Evolutionary conservation across 2,113 vertebrate species (phyloP), one percentile per base, ranked within the genome.

Genomic region (Gnathonemus echidnorhynchus): DNA sequence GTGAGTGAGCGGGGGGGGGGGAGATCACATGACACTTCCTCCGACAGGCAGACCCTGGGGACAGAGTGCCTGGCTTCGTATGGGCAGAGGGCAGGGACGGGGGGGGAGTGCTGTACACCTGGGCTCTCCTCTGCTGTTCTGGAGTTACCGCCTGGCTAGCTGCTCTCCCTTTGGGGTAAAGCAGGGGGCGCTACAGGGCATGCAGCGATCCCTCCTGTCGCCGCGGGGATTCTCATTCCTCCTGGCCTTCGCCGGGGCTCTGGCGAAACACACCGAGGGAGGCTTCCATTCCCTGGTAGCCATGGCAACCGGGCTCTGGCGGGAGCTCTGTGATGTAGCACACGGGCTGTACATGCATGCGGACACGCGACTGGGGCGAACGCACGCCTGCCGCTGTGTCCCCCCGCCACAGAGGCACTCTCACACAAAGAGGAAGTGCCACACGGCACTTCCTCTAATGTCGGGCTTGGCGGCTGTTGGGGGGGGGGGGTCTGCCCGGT

Each of bases 241-340:
- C 91, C 88, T 89, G 80, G 91, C 91, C 89, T 91, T 90, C 89
- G 77, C 90, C 90, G 88, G 91, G 91, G 90, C 92, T 93, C 94
- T 95, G 94, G 94, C 95, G 95, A 94, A 95, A 95, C 95, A 95
- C 94, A 94, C 95, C 77, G 92, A 95, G 94, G 94, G 95, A 95
- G 95, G 95, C 94, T 96, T 96, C 95, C 93, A 93, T 93, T 94
- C 94, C 87, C 91, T 92, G 52, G 91, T 96, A 92, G 27, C 93
- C 94, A 95, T 96, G 92, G 95, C 93, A 95, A 96, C 95, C 92
- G 49, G 91, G 94, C 95, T 95, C 94, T 95, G 95, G 94, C 93
- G 93, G 95, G 95, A 95, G 95, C 95, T 95, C 93, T 94, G 93
- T 94, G 92, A 93, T 94, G 92, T 93, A 94, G 94, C 88, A 21